phyloP scores from a whole-genome alignment of 2,113 vertebrate species.

The Dasyurus viverrinus region DNA sequence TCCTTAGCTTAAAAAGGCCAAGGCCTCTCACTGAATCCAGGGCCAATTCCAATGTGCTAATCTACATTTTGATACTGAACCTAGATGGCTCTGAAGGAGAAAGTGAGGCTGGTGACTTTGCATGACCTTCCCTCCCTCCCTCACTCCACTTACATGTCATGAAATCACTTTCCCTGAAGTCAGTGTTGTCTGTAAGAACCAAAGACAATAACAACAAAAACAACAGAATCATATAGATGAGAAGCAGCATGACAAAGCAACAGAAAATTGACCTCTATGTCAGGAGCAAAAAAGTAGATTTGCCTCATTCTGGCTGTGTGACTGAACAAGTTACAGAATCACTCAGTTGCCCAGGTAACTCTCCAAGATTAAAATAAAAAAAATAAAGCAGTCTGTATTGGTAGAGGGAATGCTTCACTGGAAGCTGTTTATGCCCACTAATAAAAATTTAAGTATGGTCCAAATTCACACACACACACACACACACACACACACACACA shows the following conservation, averaged over 20 bases:
- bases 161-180: too few relatives aligned
- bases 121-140: too few relatives aligned
- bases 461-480: not conserved
- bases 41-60: too few relatives aligned
- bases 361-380: not conserved
- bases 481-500: not conserved
- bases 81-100: too few relatives aligned
- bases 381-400: not conserved
- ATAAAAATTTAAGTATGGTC: not conserved
- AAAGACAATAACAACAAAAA: too few relatives aligned
- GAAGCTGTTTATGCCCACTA: not conserved
- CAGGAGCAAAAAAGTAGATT: not conserved
- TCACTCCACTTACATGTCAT: too few relatives aligned
- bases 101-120: too few relatives aligned
- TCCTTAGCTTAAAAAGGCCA: too few relatives aligned
- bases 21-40: too few relatives aligned
- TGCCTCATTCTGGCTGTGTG: not conserved
- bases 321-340: not conserved
- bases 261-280: not conserved
- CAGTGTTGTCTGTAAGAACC: too few relatives aligned
- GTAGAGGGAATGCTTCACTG: not conserved
- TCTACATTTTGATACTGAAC: too few relatives aligned
- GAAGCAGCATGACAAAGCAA: not conserved
- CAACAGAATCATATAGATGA: not conserved
- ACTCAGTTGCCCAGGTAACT: not conserved